A percentile compares a stretch with the other conserved stretches of the same genome.
Evolutionary conservation across 2,113 vertebrate genomes (phyloP).

Genomic region (Mustela nigripes): DNA sequence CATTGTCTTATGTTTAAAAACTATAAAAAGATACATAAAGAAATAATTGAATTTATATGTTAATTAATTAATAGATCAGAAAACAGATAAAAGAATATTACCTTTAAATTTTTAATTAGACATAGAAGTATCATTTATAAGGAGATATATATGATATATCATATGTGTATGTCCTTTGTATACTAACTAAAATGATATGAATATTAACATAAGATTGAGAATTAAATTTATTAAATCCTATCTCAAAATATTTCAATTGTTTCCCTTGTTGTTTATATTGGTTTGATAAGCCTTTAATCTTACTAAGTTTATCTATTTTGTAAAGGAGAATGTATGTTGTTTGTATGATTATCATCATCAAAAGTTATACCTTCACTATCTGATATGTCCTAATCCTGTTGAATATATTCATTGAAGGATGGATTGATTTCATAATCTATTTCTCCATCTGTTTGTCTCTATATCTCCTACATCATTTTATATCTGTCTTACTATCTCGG

Average conservation of each 20-base stretch:
- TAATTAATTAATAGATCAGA: neutral
- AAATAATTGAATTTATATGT: neutral
- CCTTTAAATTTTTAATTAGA: neutral
- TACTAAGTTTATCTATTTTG: neutral
- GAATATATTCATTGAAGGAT: neutral
- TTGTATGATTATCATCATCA: neutral
- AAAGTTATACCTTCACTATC: neutral
- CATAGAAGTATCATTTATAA: neutral
- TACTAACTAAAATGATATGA: neutral
- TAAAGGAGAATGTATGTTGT: neutral
- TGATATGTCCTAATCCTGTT: neutral
- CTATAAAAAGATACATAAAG: neutral
- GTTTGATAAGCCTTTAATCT: neutral
- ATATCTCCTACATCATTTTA: neutral
- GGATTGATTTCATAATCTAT: neutral
- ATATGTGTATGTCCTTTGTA: neutral
- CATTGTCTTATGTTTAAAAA: neutral
- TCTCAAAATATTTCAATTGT: neutral
- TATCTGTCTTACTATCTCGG: neutral
- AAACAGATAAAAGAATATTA: neutral
- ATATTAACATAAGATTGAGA: neutral
- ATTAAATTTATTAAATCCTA: conserved; percentile 1
- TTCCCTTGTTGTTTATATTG: neutral
- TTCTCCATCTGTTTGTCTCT: neutral
- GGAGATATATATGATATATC: neutral